Percentiles rank a stretch among this genome's conserved stretches.
Evolutionary conservation across 2,113 vertebrate species (phyloP).

Genomic region (Paedocypris sp.): DNA sequence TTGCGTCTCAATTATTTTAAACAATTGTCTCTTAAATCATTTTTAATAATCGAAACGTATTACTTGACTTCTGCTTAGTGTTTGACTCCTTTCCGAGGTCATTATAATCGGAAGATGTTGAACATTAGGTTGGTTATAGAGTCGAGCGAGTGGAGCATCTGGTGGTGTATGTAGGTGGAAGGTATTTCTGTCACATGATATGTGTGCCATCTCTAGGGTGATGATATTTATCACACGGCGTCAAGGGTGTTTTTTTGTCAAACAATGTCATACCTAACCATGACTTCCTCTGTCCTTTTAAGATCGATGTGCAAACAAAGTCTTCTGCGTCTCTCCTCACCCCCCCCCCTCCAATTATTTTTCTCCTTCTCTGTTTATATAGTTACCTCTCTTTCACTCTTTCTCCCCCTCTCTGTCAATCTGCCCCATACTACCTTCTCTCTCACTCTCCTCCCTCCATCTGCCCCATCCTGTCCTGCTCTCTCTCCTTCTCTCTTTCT

Average conservation of each 20-base stretch:
- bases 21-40: no score
- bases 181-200: not conserved
- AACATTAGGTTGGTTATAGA: no score
- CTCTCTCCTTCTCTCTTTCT: not conserved
- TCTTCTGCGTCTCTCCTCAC: not conserved
- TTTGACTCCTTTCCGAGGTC: no score
- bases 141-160: no score
- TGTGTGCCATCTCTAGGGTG: not conserved
- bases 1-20: no score
- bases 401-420: not conserved
- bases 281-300: slow-evolving; percentile 23
- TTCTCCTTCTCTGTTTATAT: not conserved
- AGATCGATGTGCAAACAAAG: slow-evolving; percentile 20
- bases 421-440: no score
- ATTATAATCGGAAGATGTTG: no score
- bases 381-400: not conserved
- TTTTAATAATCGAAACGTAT: no score
- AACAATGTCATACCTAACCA: slow-evolving; percentile 28
- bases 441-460: not conserved
- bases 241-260: not conserved
- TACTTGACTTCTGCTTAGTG: no score
- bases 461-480: no score
- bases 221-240: not conserved
- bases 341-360: not conserved
- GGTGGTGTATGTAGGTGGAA: not conserved